Conservation (phyloP, 1,140 invertebrate species). For the Drosophila rufa region DNA sequence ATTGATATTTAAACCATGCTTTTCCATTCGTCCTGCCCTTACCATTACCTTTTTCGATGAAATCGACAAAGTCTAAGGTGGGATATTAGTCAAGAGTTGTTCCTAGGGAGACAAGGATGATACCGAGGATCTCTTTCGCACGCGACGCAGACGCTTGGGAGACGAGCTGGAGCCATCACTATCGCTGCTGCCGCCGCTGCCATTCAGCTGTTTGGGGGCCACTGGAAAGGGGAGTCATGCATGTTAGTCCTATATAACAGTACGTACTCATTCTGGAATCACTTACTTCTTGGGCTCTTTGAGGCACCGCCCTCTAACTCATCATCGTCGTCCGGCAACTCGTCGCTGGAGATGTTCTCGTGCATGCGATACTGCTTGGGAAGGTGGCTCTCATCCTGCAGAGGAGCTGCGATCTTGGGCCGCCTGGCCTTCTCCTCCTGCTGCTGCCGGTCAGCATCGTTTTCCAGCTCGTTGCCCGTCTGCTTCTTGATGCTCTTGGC, state of each 20-base stretch:
- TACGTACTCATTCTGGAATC: neutral
- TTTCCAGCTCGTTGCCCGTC: constrained; percentile 79
- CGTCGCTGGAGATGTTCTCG: constrained; percentile 81
- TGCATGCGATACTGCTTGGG: constrained; percentile 83
- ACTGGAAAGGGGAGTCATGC: neutral
- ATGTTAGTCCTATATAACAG: too few species aligned
- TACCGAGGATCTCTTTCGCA: constrained; percentile 11
- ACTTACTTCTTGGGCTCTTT: constrained; percentile 45
- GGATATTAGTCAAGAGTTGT: neutral
- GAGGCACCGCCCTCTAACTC: constrained; percentile 28
- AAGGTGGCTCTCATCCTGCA: constrained; percentile 75
- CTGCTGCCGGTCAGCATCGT: constrained; percentile 37
- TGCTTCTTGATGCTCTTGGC: constrained; percentile 93
- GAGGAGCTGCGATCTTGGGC: constrained; percentile 44
- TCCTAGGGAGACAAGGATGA: constrained; percentile 34
- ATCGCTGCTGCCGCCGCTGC: constrained; percentile 41
- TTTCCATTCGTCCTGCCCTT: too few species aligned
- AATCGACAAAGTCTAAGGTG: too few species aligned
- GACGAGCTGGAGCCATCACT: constrained; percentile 21
- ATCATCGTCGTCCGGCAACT: constrained; percentile 70
- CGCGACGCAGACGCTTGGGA: constrained; percentile 15
- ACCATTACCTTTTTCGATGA: too few species aligned
- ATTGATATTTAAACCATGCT: neutral
- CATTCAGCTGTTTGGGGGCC: constrained; percentile 4
- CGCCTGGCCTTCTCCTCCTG: constrained; percentile 50